These are phyloP conservation scores for Myocastor coypus DNA, from an alignment of 2,113 vertebrate species.

Conservation along the genomic window DNA sequence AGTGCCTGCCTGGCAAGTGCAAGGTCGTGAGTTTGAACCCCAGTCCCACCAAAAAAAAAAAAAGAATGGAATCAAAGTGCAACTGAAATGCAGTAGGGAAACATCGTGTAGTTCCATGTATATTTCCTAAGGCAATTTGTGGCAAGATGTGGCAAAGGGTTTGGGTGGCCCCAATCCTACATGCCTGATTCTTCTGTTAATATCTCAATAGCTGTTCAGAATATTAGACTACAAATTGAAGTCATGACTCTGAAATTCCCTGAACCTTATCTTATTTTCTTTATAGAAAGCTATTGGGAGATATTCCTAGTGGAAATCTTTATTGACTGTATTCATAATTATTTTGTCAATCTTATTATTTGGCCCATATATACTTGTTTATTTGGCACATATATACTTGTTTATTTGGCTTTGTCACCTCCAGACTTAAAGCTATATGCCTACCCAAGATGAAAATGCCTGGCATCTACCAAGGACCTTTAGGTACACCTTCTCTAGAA, in stretches of 20 bases:
- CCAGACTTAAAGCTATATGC: too few species aligned
- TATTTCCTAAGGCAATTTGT: not conserved
- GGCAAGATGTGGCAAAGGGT: not conserved
- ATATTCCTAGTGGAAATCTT: not conserved
- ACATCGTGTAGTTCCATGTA: not conserved
- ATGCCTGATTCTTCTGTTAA: not conserved
- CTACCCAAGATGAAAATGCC: too few species aligned
- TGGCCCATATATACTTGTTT: not conserved
- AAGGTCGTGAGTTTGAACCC: too few species aligned
- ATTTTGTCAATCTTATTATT: not conserved
- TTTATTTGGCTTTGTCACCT: too few species aligned
- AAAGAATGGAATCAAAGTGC: not conserved
- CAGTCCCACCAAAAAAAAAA: too few species aligned
- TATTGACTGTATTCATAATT: not conserved
- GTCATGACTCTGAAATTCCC: not conserved
- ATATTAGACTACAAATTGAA: not conserved
- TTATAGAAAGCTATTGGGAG: not conserved
- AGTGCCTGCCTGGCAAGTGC: too few species aligned
- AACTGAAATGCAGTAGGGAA: not conserved
- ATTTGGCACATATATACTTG: too few species aligned
- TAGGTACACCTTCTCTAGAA: too few species aligned
- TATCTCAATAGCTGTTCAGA: not conserved
- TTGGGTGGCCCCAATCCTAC: not conserved
- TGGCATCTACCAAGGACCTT: too few species aligned
- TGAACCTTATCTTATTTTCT: not conserved